Evolutionary conservation across 2,888 invertebrate species (phyloP), one percentile per base, ranked within the genome.

Genomic region (Gastracanthus pulcherrimus): DNA sequence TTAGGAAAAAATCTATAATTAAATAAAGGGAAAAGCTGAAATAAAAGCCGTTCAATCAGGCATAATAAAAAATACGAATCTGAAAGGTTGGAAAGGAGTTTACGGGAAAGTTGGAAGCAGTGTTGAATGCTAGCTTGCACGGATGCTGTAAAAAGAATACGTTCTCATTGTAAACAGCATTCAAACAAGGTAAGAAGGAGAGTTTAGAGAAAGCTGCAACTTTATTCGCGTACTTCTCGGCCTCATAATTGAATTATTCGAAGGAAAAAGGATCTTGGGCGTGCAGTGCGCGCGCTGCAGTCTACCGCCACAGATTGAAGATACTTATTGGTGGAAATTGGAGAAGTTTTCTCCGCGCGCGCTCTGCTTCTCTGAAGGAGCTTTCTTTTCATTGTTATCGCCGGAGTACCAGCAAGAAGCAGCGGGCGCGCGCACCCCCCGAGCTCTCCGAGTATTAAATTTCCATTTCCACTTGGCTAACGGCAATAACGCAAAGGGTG

Each of bases 401-500:
- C 76, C 34, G 55, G 45, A 76, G 67, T 60, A 76, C 76, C 64
- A 69, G 71, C 78, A 82, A n/a, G n/a, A n/a, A 80, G 76, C 66
- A 36, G 78, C 67, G 67, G 60, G 51, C 45, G 34, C 62, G 19
- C 26, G 71, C 13, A 19, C 41, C 41, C n/a, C 60, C 13, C 29
- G 34, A 36, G 38, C 16, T 36, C 23, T 9, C 26, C 38, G 11
- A 51, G 38, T 84, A 88, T 88, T 86, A 88, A 88, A 88, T 88
- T 89, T 87, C 87, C 87, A 87, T 89, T 88, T 87, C 86, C 88
- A 85, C 81, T 80, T 81, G 78, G 84, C 84, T 55, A 76, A 82
- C 36, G 41, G 23, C 48, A 80, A 82, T 76, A 82, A 84, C 83
- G 84, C 55, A 55, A 70, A 70, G 36, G 26, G 31, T 16, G n/a